A percentile compares a stretch with the other conserved stretches of the same genome.
Evolutionary conservation across 2,797 vertebrate species (phyloP).

Genomic region (Pelobates cultripes): DNA sequence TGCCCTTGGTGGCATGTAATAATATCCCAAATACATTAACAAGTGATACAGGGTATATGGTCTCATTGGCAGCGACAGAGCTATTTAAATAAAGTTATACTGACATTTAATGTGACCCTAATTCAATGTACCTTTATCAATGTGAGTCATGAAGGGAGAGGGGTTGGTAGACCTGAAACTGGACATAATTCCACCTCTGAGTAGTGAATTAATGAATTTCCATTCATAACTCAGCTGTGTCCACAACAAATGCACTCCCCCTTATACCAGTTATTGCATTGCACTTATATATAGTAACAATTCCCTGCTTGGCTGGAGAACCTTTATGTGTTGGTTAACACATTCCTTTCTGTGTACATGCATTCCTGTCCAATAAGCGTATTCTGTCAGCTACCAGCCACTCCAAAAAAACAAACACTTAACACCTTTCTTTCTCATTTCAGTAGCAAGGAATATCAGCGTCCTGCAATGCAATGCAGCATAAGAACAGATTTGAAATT

Average conservation of each 20-base stretch:
- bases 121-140: neutral
- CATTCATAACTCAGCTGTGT: neutral
- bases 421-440: no score
- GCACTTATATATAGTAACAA: conserved; percentile 14
- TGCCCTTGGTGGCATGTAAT: neutral
- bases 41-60: neutral
- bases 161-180: neutral
- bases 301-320: conserved; percentile 1
- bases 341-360: neutral
- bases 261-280: conserved; percentile 7
- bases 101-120: neutral
- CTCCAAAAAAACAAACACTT: no score
- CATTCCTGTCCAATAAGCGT: neutral
- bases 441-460: no score
- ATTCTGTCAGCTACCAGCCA: no score
- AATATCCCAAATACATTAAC: neutral
- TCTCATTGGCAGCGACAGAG: neutral
- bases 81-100: neutral
- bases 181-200: neutral
- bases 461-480: no score
- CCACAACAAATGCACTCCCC: conserved; percentile 8
- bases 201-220: neutral
- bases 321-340: no score
- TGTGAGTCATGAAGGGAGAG: neutral
- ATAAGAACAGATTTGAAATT: no score